Base-by-base conservation (phyloP, 2,797 vertebrate genomes). In the Numenius phaeopus region DNA sequence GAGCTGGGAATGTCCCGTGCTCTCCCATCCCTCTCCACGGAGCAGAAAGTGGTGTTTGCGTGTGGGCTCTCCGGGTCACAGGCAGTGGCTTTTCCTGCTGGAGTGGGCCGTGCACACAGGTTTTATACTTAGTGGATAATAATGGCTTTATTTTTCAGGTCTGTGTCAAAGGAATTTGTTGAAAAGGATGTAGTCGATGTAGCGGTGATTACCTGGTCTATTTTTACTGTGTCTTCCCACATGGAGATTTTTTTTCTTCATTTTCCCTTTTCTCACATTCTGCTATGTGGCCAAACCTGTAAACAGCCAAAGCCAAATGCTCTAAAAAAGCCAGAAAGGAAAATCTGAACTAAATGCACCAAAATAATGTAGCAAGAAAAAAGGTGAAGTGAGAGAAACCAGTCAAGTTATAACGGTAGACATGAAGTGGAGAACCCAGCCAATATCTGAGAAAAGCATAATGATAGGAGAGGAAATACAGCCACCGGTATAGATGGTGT, bases 21-120 rank as follows among this genome's bases (percentile, higher is more conserved):
- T 27, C 42, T 4, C 65, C 57, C 1, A 0, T 26, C 57, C 1
- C 0, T 26, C 70, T 47, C 49, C 15, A 1, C 7, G 59, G 46
- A 62, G 50, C 54, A 64, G 50, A 44, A 70, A 18, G 50, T 13
- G 61, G 17, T 49, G 22, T 34, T 57, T 52, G 21, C 23, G 0
- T 27, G n/a, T 17, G 5, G 44, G 4, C 13, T 49, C 15, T 23
- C 19, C 44, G 55, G 75, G 14, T 24, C 49, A 65, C 62, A 37
- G 49, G 32, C 40, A 44, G 40, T 16, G 62, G 30, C 32, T 46
- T 57, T 55, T 78, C 29, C 66, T 62, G 26, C 40, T 67, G 42
- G 10, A 24, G 49, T 47, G n/a, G 39, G 29, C 69, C 1, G 0
- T 50, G 47, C 57, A 40, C 66, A 39, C 11, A 34, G 61, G 17